Evolutionary conservation across 2,797 vertebrate genomes (phyloP).

Genomic region (Ataeniobius toweri): DNA sequence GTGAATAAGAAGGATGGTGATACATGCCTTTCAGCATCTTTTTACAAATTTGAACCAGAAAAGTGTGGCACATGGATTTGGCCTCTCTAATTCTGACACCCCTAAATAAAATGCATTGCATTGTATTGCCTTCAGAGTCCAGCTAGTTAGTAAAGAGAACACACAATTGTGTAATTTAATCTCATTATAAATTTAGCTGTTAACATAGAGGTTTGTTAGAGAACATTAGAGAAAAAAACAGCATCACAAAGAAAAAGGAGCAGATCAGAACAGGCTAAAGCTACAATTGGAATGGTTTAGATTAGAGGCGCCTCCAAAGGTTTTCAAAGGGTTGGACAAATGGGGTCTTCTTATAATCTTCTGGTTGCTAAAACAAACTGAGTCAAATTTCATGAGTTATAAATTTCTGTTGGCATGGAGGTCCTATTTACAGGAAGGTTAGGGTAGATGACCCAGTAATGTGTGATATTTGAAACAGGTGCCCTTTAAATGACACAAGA

Average conservation of each 20-base stretch:
- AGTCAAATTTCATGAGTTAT: too few relatives aligned
- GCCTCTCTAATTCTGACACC: neutral
- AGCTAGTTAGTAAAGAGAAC: neutral
- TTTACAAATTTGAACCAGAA: too few relatives aligned
- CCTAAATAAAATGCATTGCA: neutral
- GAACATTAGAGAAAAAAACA: neutral
- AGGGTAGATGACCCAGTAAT: neutral
- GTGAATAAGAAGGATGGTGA: neutral
- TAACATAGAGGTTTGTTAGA: neutral
- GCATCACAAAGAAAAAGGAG: neutral
- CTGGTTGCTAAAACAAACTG: too few relatives aligned
- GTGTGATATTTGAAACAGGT: neutral
- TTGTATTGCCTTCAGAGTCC: neutral
- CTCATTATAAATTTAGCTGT: neutral
- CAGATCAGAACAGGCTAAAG: neutral
- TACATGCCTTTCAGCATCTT: neutral
- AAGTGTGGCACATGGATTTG: neutral
- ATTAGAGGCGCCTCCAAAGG: too few relatives aligned
- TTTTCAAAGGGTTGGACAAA: too few relatives aligned
- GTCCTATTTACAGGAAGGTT: too few relatives aligned
- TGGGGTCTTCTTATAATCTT: too few relatives aligned
- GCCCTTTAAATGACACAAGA: neutral
- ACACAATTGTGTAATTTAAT: neutral
- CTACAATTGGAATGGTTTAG: too few relatives aligned
- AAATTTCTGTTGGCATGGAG: too few relatives aligned